Percentiles rank a stretch among this genome's conserved stretches.
These are phyloP conservation scores for Drosophila tani DNA, from an alignment of 1,140 invertebrate species.

Conservation along the genomic window DNA sequence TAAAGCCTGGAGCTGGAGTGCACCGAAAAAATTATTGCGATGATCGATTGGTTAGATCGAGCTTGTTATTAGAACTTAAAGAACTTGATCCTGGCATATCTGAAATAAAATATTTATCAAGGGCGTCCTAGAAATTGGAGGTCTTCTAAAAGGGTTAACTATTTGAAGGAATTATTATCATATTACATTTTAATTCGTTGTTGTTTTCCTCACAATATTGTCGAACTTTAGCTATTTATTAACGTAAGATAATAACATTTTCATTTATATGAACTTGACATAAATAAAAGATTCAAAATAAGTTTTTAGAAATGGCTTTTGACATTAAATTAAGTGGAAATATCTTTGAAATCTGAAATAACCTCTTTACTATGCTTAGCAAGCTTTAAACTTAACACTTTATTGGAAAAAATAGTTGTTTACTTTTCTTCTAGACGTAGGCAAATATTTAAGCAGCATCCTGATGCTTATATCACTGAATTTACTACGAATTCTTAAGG, in stretches of 20 bases:
- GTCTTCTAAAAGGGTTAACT: no score
- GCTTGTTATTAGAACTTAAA: not conserved
- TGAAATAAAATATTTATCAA: not conserved
- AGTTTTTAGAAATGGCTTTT: no score
- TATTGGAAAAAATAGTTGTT: no score
- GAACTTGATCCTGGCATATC: not conserved
- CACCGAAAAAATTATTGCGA: constrained; percentile 2
- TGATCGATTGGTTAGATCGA: not conserved
- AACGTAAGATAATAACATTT: no score
- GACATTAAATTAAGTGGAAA: no score
- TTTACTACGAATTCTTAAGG: fast-evolving
- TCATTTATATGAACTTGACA: no score
- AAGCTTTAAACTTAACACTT: no score
- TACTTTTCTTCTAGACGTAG: not conserved
- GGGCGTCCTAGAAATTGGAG: not conserved
- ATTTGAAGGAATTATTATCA: not conserved
- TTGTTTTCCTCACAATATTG: not conserved
- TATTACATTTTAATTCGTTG: not conserved
- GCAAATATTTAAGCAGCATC: no score
- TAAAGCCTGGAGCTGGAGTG: constrained; percentile 18
- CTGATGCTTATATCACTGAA: not conserved
- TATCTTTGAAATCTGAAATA: no score
- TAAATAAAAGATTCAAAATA: no score
- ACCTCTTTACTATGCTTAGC: no score
- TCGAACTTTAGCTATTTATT: no score